Percentiles rank a stretch among this genome's conserved stretches.
These are phyloP conservation scores for Cerceris rybyensis DNA, from an alignment of 2,888 invertebrate genomes.

Conservation along the genomic window DNA sequence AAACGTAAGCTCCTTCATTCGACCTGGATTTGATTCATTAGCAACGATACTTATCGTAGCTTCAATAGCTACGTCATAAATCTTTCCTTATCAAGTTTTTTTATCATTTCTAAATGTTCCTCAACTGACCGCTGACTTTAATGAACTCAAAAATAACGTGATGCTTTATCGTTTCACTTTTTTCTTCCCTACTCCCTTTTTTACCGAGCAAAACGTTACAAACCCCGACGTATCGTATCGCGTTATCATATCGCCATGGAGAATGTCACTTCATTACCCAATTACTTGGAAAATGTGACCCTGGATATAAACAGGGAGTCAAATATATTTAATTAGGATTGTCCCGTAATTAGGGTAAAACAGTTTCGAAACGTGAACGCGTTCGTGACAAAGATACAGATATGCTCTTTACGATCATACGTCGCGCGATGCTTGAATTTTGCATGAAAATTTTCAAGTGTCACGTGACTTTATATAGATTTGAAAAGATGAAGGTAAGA, in stretches of 20 bases:
- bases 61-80: constrained; percentile 31
- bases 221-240: constrained; percentile 31
- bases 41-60: constrained; percentile 23
- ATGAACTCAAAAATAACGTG: constrained; percentile 53
- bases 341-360: constrained; percentile 68
- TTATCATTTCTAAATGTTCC: constrained; percentile 17
- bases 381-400: constrained; percentile 39
- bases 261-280: constrained; percentile 38
- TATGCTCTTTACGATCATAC: constrained; percentile 22
- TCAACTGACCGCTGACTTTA: constrained; percentile 31
- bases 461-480: neutral
- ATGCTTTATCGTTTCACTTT: constrained; percentile 13
- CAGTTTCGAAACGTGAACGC: constrained; percentile 46
- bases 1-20: constrained; percentile 26
- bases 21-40: constrained; percentile 39
- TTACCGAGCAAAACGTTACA: constrained; percentile 28
- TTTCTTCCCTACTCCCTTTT: neutral
- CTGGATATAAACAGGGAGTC: constrained; percentile 5
- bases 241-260: constrained; percentile 45
- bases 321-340: constrained; percentile 56
- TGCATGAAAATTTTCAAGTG: constrained; percentile 36
- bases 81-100: constrained; percentile 26
- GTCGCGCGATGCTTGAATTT: constrained; percentile 26
- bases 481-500: neutral
- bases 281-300: constrained; percentile 31